Percentiles rank a stretch among this genome's conserved stretches.
Conservation (phyloP, 2,797 vertebrate genomes). For the Philypnodon macrostomus region DNA sequence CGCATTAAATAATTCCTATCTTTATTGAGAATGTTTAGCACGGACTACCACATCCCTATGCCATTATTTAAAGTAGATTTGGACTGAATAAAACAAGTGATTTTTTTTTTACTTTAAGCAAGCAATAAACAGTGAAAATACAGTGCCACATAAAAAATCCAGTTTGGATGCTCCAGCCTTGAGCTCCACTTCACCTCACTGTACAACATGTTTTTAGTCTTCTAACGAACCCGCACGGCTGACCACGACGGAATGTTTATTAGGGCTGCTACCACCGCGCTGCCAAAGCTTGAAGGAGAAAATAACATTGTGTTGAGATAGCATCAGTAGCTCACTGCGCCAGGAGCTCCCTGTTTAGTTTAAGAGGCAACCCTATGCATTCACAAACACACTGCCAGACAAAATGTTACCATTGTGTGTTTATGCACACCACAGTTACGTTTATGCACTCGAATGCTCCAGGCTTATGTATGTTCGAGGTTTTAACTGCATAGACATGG, state of each 20-base stretch:
- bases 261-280: conserved; percentile 3
- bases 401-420: conserved; percentile 1
- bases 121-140: conserved; percentile 3
- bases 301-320: conserved; percentile 40
- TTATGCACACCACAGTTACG: neutral
- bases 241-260: conserved; percentile 17
- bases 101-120: neutral
- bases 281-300: conserved; percentile 19
- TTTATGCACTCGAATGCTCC: neutral
- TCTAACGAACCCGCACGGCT: conserved; percentile 2
- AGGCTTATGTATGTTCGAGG: neutral
- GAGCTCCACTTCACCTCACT: neutral
- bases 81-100: no score
- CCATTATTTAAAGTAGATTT: no score
- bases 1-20: no score
- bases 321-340: conserved; percentile 22
- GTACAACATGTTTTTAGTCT: conserved; percentile 9
- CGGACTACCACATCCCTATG: no score
- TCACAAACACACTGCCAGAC: conserved; percentile 7
- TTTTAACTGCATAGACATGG: neutral
- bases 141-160: neutral
- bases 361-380: conserved; percentile 17
- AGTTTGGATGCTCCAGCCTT: neutral
- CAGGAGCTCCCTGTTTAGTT: conserved; percentile 2
- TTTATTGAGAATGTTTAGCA: no score